Conservation (phyloP, 1,140 invertebrate genomes). For the Drosophila quadrilineata region DNA sequence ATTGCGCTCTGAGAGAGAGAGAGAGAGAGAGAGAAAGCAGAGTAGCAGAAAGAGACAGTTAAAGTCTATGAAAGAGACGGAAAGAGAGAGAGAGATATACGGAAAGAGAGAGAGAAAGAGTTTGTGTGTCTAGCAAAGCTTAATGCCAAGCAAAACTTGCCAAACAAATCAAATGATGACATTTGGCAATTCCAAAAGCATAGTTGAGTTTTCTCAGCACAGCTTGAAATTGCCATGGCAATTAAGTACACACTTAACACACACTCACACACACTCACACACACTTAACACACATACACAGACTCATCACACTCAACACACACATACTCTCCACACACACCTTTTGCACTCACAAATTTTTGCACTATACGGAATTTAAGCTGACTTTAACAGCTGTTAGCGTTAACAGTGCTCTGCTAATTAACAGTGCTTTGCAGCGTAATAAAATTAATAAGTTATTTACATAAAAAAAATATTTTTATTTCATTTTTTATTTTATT, state of each 20-base stretch:
- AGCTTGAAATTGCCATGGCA: conserved; percentile 25
- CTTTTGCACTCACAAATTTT: no score
- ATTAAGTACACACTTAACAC: conserved; percentile 13
- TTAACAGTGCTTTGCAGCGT: no score
- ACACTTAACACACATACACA: not conserved
- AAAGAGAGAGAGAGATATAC: not conserved
- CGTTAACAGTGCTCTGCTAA: no score
- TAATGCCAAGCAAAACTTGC: conserved; percentile 5
- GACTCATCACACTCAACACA: not conserved
- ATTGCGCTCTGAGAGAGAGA: not conserved
- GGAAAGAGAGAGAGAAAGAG: no score
- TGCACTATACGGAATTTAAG: no score
- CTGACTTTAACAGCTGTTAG: no score
- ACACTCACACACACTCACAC: not conserved
- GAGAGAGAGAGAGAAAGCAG: not conserved
- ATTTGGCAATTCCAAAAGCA: conserved; percentile 11
- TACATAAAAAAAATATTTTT: no score
- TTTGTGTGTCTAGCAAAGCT: no score
- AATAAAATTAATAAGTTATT: no score
- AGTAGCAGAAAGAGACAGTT: not conserved
- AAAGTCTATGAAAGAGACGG: not conserved
- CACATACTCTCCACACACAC: no score
- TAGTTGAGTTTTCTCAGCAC: not conserved
- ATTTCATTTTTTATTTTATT: no score
- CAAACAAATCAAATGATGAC: conserved; percentile 15